These are phyloP conservation scores for Globodera rostochiensis DNA, from an alignment of 1,140 invertebrate genomes.

Conservation along the genomic window DNA sequence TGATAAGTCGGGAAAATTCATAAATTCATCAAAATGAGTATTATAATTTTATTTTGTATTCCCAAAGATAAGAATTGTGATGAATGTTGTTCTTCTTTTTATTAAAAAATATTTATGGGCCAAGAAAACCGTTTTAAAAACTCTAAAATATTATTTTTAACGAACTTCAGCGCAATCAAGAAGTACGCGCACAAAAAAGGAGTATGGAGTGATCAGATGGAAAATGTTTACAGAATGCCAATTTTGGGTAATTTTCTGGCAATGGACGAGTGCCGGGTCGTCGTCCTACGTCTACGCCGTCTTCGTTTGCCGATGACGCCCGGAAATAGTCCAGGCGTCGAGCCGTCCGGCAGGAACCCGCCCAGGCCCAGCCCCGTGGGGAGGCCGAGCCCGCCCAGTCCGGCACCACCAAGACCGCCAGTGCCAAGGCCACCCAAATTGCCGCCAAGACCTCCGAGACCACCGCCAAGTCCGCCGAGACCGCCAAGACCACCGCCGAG, in stretches of 20 bases:
- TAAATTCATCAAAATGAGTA: not conserved
- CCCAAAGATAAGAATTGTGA: not conserved
- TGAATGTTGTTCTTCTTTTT: not conserved
- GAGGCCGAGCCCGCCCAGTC: conserved; percentile 5
- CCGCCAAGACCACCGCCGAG: conserved; percentile 12
- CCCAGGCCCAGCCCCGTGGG: conserved; percentile 11
- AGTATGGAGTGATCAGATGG: too few relatives aligned
- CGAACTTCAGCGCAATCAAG: too few relatives aligned
- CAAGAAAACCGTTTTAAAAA: too few relatives aligned
- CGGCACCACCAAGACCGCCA: conserved; percentile 1
- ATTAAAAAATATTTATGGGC: not conserved
- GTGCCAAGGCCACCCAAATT: conserved; percentile 13
- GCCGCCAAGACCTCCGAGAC: conserved; percentile 20
- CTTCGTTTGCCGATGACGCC: conserved; percentile 9
- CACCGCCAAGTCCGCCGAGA: conserved; percentile 6
- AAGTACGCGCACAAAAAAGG: too few relatives aligned
- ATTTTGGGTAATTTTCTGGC: not conserved
- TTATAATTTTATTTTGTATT: not conserved
- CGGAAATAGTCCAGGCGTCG: not conserved
- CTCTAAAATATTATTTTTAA: not conserved
- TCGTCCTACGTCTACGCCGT: conserved; percentile 6
- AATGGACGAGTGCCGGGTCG: too few relatives aligned
- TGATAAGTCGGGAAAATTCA: not conserved
- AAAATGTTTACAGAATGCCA: not conserved
- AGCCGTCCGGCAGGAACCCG: conserved; percentile 26